A percentile compares a stretch with the other conserved stretches of the same genome.
phyloP scores from a whole-genome alignment of 2,113 vertebrate species.

The Heterotis niloticus region DNA sequence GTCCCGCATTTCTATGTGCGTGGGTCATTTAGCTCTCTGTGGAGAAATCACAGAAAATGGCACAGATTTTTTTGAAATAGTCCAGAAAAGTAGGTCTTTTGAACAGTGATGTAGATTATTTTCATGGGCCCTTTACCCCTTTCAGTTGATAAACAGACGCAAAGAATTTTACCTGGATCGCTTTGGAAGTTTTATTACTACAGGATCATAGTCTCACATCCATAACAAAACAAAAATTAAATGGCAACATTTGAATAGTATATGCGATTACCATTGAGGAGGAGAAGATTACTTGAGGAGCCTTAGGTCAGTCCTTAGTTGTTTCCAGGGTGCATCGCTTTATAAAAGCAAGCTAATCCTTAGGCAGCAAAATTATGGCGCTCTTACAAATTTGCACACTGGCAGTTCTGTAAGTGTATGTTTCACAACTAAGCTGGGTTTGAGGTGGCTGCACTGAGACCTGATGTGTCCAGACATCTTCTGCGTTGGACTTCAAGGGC shows the following conservation, averaged over 20 bases:
- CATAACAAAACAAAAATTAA: too few relatives aligned
- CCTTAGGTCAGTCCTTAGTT: too few relatives aligned
- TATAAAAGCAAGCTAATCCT: neutral
- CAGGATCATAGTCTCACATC: neutral
- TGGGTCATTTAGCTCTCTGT: conserved; percentile 6
- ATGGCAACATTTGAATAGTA: too few relatives aligned
- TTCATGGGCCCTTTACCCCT: neutral
- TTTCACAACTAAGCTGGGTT: neutral
- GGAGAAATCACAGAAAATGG: neutral
- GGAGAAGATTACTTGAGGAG: too few relatives aligned
- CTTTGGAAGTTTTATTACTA: neutral
- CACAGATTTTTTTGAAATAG: conserved; percentile 17
- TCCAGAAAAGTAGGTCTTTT: conserved; percentile 24
- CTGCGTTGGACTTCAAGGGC: neutral
- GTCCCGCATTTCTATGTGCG: neutral
- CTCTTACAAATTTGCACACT: neutral
- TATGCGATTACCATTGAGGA: too few relatives aligned
- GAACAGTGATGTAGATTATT: conserved; percentile 7
- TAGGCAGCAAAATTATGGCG: neutral
- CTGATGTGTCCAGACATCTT: neutral
- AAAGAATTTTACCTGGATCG: too few relatives aligned
- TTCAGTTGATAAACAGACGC: neutral
- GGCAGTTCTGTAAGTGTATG: too few relatives aligned
- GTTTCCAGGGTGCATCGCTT: neutral
- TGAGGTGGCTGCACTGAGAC: neutral